Evolutionary conservation across 2,888 invertebrate species (phyloP), one percentile per base, ranked within the genome.

Genomic region (Mesorhabditis sp.): DNA sequence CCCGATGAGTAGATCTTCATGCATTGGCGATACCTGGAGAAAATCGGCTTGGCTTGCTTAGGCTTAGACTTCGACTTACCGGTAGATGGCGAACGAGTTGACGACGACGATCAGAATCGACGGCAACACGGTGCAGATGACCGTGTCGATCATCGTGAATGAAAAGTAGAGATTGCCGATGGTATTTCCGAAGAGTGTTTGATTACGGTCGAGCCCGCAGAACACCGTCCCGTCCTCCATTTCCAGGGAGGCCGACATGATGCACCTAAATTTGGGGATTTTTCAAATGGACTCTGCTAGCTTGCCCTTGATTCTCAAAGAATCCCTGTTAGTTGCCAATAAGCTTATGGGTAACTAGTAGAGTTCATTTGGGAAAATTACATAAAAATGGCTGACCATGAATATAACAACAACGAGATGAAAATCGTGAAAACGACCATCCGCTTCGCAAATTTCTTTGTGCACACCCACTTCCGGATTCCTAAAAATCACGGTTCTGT

Each of bases 1-100:
- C 84, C 84, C 6, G 81, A 80, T 5, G 83, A 77, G 72, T 84
- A 85, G 72, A 84, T 77, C 68, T 82, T 81, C 84, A 85, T 84
- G 74, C 84, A 84, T 74, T 85, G 83, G 0, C 82, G 78, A 71
- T 83, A 83, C 62, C 58, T 50, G 58, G n/a, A 50, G n/a, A 50
- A 50, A 50, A 50, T 13, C 10, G 58, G 58, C 7, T 13, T 50
- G 58, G 58, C n/a, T 50, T 10, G n/a, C n/a, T 50, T 50, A n/a
- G n/a, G 7, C n/a, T 50, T n/a, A 50, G n/a, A 50, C 7, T 50
- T 62, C 41, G 63, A 7, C 28, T 62, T 70, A 72, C 43, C 84
- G 76, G 67, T 76, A 80, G 62, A 79, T 84, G 70, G 80, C 79
- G 72, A 83, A 76, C 4, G 75, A 67, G 75, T 84, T 84, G 64